phyloP scores from a whole-genome alignment of 2,888 invertebrate species.

The Orchesella flavescens region DNA sequence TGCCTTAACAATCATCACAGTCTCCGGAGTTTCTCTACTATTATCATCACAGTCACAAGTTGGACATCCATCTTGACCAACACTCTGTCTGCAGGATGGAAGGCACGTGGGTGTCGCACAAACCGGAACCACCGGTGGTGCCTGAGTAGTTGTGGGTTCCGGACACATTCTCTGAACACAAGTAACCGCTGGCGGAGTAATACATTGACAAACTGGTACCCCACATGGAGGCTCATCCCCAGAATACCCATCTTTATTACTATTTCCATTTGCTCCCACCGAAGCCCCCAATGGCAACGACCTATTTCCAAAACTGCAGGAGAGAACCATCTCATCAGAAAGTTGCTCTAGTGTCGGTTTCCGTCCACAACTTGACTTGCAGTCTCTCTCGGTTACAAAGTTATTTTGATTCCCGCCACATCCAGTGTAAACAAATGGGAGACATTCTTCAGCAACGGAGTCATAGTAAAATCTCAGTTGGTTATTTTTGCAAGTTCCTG shows the following conservation, averaged over 20 bases:
- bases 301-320: constrained; percentile 64
- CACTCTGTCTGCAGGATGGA: constrained; percentile 45
- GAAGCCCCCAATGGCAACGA: constrained; percentile 61
- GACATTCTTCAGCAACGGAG: constrained; percentile 37
- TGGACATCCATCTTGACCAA: constrained; percentile 64
- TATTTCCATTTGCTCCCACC: constrained; percentile 34
- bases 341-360: constrained; percentile 65
- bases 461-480: constrained; percentile 64
- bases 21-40: neutral
- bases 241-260: constrained; percentile 12
- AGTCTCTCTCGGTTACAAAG: constrained; percentile 63
- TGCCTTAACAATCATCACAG: constrained; percentile 17
- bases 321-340: constrained; percentile 59
- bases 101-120: constrained; percentile 53
- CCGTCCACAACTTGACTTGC: constrained; percentile 57
- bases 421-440: constrained; percentile 64
- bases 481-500: constrained; percentile 52
- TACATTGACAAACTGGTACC: constrained; percentile 62
- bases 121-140: constrained; percentile 29
- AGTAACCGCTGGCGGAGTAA: constrained; percentile 65
- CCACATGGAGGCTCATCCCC: constrained; percentile 63
- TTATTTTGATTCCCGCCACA: constrained; percentile 65
- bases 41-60: constrained; percentile 63
- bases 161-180: constrained; percentile 64
- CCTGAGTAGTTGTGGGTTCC: constrained; percentile 32